A percentile compares a stretch with the other conserved stretches of the same genome.
phyloP scores from a whole-genome alignment of 2,113 vertebrate species.

The Scomber scombrus region DNA sequence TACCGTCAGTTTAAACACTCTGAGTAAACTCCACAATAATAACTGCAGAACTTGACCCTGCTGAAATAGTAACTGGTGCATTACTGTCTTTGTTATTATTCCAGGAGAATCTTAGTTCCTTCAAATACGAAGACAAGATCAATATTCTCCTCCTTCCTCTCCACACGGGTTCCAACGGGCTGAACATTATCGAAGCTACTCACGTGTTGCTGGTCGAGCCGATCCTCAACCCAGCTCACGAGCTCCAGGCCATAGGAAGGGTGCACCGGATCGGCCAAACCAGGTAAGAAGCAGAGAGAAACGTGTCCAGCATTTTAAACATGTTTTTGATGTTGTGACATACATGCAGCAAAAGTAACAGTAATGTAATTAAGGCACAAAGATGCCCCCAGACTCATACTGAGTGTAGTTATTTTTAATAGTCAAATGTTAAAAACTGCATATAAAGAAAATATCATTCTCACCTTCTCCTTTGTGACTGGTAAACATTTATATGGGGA shows the following conservation, averaged over 20 bases:
- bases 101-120: constrained; percentile 97
- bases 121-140: constrained; percentile 95
- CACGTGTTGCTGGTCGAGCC: constrained; percentile 97
- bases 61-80: background rate
- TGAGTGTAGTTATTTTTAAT: too few species aligned
- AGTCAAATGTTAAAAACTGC: too few species aligned
- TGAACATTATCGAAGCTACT: constrained; percentile 98
- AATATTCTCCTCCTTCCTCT: constrained; percentile 98
- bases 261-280: constrained; percentile 98
- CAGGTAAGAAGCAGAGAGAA: constrained; percentile 85
- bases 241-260: constrained; percentile 97
- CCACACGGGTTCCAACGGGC: constrained; percentile 97
- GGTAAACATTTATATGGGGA: too few species aligned
- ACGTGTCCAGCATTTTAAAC: background rate
- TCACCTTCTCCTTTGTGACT: too few species aligned
- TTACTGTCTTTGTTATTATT: background rate
- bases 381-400: too few species aligned
- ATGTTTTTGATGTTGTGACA: background rate
- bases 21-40: too few species aligned
- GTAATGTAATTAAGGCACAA: too few species aligned
- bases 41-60: background rate
- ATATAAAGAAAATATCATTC: too few species aligned
- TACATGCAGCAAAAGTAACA: too few species aligned
- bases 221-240: constrained; percentile 96
- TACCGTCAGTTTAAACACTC: too few species aligned